Conservation (phyloP, 1,140 invertebrate species). For the Apis florea region DNA sequence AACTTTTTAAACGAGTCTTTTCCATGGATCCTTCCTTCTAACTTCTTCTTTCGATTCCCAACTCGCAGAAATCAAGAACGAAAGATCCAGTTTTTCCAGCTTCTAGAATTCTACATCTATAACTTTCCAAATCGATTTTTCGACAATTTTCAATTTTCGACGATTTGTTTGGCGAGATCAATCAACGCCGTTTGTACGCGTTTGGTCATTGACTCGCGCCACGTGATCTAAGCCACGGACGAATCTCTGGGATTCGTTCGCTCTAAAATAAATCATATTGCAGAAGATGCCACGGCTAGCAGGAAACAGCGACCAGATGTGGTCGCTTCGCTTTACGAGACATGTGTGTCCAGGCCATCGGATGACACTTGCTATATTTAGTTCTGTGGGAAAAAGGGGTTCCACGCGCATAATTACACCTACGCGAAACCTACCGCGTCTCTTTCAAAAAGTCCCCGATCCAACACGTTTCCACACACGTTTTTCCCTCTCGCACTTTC, state of each 20-base stretch:
- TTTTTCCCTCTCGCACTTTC: neutral
- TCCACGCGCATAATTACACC: conserved; percentile 61
- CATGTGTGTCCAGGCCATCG: conserved; percentile 66
- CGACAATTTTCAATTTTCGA: too few species aligned
- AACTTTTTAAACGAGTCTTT: too few species aligned
- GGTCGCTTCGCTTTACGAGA: conserved; percentile 34
- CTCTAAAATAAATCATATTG: conserved; percentile 64
- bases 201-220: neutral
- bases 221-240: neutral
- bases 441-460: neutral
- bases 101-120: too few species aligned
- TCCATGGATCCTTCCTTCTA: too few species aligned
- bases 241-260: conserved; percentile 57
- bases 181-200: too few species aligned
- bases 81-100: too few species aligned
- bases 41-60: too few species aligned
- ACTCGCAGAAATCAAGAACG: too few species aligned
- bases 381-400: conserved; percentile 72
- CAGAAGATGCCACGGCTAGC: conserved; percentile 50
- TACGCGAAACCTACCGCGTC: conserved; percentile 30
- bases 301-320: conserved; percentile 66
- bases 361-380: conserved; percentile 73
- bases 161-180: neutral
- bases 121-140: neutral
- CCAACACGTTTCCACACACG: neutral